phyloP scores from a whole-genome alignment of 2,113 vertebrate species.

The Dunckerocampus dactyliophorus region DNA sequence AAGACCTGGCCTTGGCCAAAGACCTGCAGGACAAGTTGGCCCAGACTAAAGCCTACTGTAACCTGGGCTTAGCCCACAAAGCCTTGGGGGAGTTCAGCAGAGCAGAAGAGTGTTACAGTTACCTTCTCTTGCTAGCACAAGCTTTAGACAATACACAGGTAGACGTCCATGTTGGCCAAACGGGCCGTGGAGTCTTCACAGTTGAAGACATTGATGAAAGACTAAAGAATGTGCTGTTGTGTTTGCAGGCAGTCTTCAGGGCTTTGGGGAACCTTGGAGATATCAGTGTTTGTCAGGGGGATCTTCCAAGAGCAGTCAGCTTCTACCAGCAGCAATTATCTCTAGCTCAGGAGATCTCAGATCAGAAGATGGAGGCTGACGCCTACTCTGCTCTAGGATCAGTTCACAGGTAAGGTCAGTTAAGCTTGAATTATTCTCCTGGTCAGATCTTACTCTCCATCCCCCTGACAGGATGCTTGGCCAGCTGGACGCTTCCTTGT shows the following conservation, averaged over 20 bases:
- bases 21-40: slow-evolving; percentile 92
- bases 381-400: slow-evolving; percentile 89
- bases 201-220: background rate
- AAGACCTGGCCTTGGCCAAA: slow-evolving; percentile 89
- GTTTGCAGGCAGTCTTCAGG: slow-evolving; percentile 81
- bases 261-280: slow-evolving; percentile 93
- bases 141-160: slow-evolving; percentile 85
- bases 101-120: slow-evolving; percentile 94
- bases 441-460: too few relatives aligned
- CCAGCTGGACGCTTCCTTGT: slow-evolving; percentile 86
- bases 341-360: slow-evolving; percentile 82
- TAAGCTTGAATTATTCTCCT: too few relatives aligned
- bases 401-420: slow-evolving; percentile 72
- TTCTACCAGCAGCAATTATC: slow-evolving; percentile 91
- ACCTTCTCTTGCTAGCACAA: slow-evolving; percentile 87
- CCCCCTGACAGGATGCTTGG: slow-evolving; percentile 65
- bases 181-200: background rate
- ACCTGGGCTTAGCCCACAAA: slow-evolving; percentile 92
- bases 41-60: slow-evolving; percentile 96
- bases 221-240: background rate
- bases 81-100: slow-evolving; percentile 84
- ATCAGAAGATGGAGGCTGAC: slow-evolving; percentile 86
- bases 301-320: slow-evolving; percentile 81
- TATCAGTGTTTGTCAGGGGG: slow-evolving; percentile 86
- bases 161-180: background rate